These are phyloP conservation scores for Xanthorhoe spadicearia DNA, from an alignment of 2,888 invertebrate genomes.

Conservation along the genomic window DNA sequence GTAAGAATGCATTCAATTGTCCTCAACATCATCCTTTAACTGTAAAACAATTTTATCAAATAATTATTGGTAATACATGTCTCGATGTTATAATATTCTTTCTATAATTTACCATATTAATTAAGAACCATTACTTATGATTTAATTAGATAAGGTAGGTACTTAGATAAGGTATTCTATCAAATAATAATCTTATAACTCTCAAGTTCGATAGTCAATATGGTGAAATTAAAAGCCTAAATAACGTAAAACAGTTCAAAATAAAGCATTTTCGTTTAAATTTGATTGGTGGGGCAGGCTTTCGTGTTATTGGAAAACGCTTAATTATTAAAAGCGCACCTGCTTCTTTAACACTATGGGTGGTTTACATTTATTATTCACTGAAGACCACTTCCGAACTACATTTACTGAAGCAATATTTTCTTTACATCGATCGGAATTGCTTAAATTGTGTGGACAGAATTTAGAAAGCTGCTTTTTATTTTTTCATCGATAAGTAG, in stretches of 20 bases:
- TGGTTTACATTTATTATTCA: slow-evolving; percentile 31
- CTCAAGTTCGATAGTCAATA: background rate
- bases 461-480: background rate
- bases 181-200: too few species aligned
- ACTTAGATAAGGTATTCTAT: too few species aligned
- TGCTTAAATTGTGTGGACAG: background rate
- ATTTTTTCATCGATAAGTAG: background rate
- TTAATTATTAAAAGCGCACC: slow-evolving; percentile 46
- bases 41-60: too few species aligned
- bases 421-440: background rate
- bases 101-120: too few species aligned
- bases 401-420: background rate
- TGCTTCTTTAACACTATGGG: slow-evolving; percentile 33
- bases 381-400: slow-evolving; percentile 9
- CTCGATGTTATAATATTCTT: too few species aligned
- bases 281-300: slow-evolving; percentile 44
- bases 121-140: too few species aligned
- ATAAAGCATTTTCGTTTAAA: slow-evolving; percentile 23
- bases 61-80: too few species aligned
- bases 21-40: too few species aligned
- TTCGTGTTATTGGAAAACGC: slow-evolving; percentile 45
- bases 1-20: too few species aligned
- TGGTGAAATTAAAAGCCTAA: background rate
- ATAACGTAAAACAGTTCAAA: slow-evolving; percentile 6
- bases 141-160: too few species aligned